Evolutionary conservation across 1,140 invertebrate species (phyloP).

Genomic region (Orchestia grillus): DNA sequence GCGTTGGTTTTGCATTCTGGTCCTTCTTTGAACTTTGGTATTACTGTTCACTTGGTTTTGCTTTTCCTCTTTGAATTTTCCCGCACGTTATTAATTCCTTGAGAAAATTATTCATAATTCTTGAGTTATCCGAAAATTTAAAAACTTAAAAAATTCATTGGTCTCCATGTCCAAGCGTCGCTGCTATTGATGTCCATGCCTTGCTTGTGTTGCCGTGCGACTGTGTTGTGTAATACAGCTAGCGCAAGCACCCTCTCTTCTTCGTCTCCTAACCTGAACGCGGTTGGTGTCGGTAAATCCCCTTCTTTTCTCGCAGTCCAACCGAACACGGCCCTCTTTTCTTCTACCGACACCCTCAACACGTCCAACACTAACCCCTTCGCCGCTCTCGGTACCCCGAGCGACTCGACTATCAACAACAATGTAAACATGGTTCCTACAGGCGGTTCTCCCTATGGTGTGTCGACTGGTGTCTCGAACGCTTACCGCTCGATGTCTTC

Average conservation of each 20-base stretch:
- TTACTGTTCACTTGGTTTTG: not conserved
- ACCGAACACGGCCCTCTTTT: constrained; percentile 1
- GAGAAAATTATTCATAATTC: not conserved
- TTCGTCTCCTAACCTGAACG: constrained; percentile 38
- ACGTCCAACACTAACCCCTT: constrained; percentile 24
- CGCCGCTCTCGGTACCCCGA: constrained; percentile 57
- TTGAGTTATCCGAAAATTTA: constrained; percentile 26
- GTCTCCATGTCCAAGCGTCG: not conserved
- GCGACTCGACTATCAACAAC: constrained; percentile 61
- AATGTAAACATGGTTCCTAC: not conserved
- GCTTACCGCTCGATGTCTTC: not conserved
- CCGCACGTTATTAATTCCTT: not conserved
- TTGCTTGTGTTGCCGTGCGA: not conserved
- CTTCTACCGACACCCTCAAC: not conserved
- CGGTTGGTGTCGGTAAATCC: constrained; percentile 2
- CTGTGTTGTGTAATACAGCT: not conserved
- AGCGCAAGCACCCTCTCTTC: not conserved
- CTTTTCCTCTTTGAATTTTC: not conserved
- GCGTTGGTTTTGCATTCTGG: not conserved
- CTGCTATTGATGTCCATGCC: not conserved
- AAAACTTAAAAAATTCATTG: not conserved
- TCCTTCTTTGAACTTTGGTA: not conserved
- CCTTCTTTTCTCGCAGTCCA: constrained; percentile 59
- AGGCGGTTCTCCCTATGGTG: not conserved
- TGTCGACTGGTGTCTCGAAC: not conserved